A percentile compares a stretch with the other conserved stretches of the same genome.
phyloP scores from a whole-genome alignment of 2,797 vertebrate genomes.

The Vespertilio murinus region DNA sequence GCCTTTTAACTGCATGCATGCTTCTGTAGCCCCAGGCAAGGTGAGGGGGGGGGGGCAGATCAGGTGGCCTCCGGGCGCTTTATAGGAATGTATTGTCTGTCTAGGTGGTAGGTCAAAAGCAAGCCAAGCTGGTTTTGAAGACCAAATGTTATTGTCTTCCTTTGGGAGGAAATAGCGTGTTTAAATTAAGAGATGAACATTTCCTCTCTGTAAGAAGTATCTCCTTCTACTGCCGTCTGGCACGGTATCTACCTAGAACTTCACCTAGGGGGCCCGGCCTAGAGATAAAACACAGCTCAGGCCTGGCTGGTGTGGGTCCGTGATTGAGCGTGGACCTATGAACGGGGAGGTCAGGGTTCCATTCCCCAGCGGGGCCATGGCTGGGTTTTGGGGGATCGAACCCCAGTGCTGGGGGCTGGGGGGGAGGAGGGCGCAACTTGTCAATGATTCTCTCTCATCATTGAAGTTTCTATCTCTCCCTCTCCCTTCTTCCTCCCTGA shows the following conservation, averaged over 20 bases:
- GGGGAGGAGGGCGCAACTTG: too few relatives aligned
- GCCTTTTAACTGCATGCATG: not conserved
- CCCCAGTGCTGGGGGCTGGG: too few relatives aligned
- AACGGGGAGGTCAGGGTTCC: too few relatives aligned
- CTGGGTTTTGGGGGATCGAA: too few relatives aligned
- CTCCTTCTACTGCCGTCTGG: not conserved
- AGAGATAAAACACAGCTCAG: not conserved
- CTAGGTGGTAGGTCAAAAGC: not conserved
- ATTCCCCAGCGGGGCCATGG: too few relatives aligned
- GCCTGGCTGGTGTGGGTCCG: not conserved
- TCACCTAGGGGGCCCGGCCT: not conserved
- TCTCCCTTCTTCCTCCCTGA: too few relatives aligned
- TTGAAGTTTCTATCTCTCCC: too few relatives aligned
- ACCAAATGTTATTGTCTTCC: not conserved
- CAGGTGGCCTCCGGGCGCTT: not conserved
- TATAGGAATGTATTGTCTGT: not conserved
- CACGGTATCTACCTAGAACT: not conserved
- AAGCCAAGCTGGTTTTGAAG: not conserved
- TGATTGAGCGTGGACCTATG: too few relatives aligned
- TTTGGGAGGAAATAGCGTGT: not conserved
- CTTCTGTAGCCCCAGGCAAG: slow-evolving; percentile 66
- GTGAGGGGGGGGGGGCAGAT: too few relatives aligned
- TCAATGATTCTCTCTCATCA: too few relatives aligned
- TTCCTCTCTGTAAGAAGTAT: not conserved
- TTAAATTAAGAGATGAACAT: not conserved